Conservation (phyloP, 2,797 vertebrate species). For the Neostethus bicornis region DNA sequence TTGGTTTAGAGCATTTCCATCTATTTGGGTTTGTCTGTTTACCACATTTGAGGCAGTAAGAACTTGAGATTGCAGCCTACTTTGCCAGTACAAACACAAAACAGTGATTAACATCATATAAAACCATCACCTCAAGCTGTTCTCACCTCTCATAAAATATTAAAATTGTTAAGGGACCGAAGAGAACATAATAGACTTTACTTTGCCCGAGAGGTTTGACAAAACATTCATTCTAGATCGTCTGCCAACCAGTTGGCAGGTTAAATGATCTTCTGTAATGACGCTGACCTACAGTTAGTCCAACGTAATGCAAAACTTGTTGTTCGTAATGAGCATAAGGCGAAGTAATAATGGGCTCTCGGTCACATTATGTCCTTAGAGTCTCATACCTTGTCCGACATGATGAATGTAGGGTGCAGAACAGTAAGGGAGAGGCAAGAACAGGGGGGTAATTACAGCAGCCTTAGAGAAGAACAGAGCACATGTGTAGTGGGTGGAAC, state of each 20-base stretch:
- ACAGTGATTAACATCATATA: constrained; percentile 1
- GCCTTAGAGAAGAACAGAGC: constrained; percentile 8
- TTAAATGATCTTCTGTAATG: constrained; percentile 19
- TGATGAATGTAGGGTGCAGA: constrained; percentile 41
- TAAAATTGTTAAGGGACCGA: not conserved
- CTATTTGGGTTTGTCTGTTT: not conserved
- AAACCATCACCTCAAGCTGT: constrained; percentile 3
- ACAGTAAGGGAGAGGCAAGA: constrained; percentile 16
- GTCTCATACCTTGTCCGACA: constrained; percentile 32
- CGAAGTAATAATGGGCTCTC: constrained; percentile 25
- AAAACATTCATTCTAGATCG: not conserved
- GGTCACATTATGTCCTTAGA: constrained; percentile 12
- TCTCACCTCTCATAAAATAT: constrained; percentile 9
- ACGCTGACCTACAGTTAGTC: constrained; percentile 21
- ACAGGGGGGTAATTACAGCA: constrained; percentile 52
- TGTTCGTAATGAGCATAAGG: constrained; percentile 52
- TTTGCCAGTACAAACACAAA: constrained; percentile 9
- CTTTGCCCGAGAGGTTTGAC: not conserved
- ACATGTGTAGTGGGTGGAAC: constrained; percentile 28
- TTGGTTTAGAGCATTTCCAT: not conserved
- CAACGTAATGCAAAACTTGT: constrained; percentile 15
- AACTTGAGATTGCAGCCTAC: not conserved
- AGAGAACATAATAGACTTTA: constrained; percentile 19
- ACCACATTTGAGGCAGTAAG: constrained; percentile 2
- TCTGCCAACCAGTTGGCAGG: constrained; percentile 4